Evolutionary conservation across 2,888 invertebrate species (phyloP).

Genomic region (Rhagonycha fulva): DNA sequence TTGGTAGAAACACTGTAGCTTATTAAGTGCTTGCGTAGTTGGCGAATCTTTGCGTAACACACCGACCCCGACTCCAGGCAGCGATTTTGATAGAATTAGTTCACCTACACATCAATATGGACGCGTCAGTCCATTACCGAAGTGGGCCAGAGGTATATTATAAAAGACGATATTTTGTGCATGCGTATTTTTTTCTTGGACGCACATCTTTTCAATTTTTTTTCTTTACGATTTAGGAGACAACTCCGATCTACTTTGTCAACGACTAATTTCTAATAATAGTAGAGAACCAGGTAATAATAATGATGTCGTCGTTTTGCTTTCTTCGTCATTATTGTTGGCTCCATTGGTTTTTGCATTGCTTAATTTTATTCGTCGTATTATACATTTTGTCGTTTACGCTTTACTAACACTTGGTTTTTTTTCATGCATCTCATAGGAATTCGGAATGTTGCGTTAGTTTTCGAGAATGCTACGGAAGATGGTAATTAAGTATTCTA

Average conservation of each 20-base stretch:
- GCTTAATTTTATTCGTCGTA: neutral
- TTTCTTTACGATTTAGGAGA: slow-evolving; percentile 55
- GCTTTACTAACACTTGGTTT: neutral
- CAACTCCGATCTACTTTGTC: slow-evolving; percentile 61
- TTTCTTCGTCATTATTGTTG: slow-evolving; percentile 12
- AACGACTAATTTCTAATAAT: slow-evolving; percentile 58
- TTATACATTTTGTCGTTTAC: neutral
- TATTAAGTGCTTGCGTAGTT: slow-evolving; percentile 52
- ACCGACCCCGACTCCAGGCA: slow-evolving; percentile 52
- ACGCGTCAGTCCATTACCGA: slow-evolving; percentile 61
- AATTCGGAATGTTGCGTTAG: slow-evolving; percentile 48
- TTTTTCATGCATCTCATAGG: slow-evolving; percentile 50
- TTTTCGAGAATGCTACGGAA: slow-evolving; percentile 51
- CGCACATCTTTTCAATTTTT: slow-evolving; percentile 28
- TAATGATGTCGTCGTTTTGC: neutral
- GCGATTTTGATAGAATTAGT: slow-evolving; percentile 54
- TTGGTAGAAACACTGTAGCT: slow-evolving; percentile 26
- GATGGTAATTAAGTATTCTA: slow-evolving; percentile 44
- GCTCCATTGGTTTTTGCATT: slow-evolving; percentile 8
- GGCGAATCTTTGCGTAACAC: slow-evolving; percentile 60
- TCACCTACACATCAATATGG: slow-evolving; percentile 53
- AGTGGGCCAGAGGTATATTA: slow-evolving; percentile 63
- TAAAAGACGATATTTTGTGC: neutral
- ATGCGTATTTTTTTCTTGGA: neutral
- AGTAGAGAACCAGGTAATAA: slow-evolving; percentile 47